Percentiles rank a stretch among this genome's conserved stretches.
Evolutionary conservation across 1,140 invertebrate genomes (phyloP).

Genomic region (Hylyphantes graminicola): DNA sequence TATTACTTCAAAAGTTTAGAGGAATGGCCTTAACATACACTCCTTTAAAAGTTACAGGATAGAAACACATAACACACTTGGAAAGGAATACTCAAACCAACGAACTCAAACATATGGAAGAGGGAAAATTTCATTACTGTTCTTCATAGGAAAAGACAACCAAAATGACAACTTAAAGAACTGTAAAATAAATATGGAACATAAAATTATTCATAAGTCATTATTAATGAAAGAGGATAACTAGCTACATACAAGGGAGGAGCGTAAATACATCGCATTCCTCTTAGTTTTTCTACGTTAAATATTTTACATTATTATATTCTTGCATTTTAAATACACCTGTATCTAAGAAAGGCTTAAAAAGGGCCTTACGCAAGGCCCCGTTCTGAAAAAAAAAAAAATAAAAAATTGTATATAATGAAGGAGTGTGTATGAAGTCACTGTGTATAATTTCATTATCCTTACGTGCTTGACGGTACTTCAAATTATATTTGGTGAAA

Average conservation of each 20-base stretch:
- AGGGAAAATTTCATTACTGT: too few species aligned
- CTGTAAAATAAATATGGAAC: not conserved
- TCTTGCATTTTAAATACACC: too few species aligned
- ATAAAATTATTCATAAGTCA: not conserved
- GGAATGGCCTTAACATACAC: slow-evolving; percentile 26
- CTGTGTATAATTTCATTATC: too few species aligned
- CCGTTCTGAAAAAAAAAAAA: too few species aligned
- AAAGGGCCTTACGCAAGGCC: too few species aligned
- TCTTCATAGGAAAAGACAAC: too few species aligned
- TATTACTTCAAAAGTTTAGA: not conserved
- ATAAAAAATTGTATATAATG: too few species aligned
- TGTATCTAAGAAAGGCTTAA: too few species aligned
- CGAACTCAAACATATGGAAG: slow-evolving; percentile 11
- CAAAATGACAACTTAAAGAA: not conserved
- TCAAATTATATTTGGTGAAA: too few species aligned
- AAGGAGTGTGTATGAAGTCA: too few species aligned
- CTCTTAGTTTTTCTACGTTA: not conserved
- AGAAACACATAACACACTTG: slow-evolving; percentile 13
- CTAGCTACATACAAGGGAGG: not conserved
- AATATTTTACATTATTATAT: too few species aligned
- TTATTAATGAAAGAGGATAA: not conserved
- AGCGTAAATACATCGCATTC: not conserved
- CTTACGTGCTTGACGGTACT: too few species aligned
- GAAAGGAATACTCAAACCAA: slow-evolving; percentile 19
- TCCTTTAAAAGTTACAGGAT: not conserved